phyloP scores from a whole-genome alignment of 1,140 invertebrate genomes.

The Brachionus rotundiformis region DNA sequence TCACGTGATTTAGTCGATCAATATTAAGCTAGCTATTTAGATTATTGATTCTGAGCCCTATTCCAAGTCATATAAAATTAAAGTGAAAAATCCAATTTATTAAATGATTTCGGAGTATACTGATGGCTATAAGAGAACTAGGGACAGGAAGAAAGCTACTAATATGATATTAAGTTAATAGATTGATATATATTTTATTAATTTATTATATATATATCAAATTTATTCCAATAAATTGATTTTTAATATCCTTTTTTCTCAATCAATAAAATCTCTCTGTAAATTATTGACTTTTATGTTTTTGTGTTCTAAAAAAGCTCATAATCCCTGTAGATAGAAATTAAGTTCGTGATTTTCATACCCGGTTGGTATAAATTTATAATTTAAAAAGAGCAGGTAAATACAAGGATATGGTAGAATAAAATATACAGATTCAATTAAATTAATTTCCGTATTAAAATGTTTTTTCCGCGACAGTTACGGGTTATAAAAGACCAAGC shows the following conservation, averaged over 20 bases:
- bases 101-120: conserved; percentile 2
- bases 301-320: not conserved
- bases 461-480: conserved; percentile 1
- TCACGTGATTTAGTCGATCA: conserved; percentile 1
- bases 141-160: not conserved
- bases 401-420: not conserved
- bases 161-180: conserved; percentile 6
- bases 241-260: conserved; percentile 35
- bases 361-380: not conserved
- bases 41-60: not conserved
- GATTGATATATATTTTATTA: conserved; percentile 15
- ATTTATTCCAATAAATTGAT: conserved; percentile 23
- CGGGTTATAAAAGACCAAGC: not conserved
- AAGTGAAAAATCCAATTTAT: conserved; percentile 5
- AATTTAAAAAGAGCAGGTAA: not conserved
- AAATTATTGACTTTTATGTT: not conserved
- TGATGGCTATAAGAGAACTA: not conserved
- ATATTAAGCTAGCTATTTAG: not conserved
- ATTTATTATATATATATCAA: conserved; percentile 44
- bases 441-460: not conserved
- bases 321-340: not conserved
- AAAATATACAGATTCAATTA: not conserved
- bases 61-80: not conserved
- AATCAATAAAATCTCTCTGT: not conserved
- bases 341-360: conserved; percentile 11